Conservation (phyloP, 2,888 invertebrate species). For the Unio delphinus region DNA sequence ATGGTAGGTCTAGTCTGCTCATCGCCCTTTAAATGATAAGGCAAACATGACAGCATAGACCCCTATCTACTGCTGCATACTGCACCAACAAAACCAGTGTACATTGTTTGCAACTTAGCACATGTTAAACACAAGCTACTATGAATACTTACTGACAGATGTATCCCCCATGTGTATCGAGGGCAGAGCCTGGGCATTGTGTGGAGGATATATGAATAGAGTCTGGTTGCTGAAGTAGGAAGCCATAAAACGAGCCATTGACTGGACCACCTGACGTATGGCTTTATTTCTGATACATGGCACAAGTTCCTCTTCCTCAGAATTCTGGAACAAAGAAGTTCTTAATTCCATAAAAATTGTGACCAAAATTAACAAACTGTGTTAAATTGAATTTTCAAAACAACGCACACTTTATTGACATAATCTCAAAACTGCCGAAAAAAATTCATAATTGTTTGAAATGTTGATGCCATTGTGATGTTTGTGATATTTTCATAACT, state of each 20-base stretch:
- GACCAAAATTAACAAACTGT: not conserved
- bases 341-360: not conserved
- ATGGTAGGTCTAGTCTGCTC: too few relatives aligned
- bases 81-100: too few relatives aligned
- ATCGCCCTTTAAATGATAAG: too few relatives aligned
- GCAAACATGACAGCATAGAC: too few relatives aligned
- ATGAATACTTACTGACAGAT: conserved; percentile 44
- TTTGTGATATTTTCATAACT: not conserved
- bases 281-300: conserved; percentile 60
- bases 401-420: too few relatives aligned
- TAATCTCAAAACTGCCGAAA: too few relatives aligned
- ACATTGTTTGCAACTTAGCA: too few relatives aligned
- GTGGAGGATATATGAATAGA: conserved; percentile 67
- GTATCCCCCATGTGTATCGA: conserved; percentile 52
- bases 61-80: too few relatives aligned
- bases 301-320: conserved; percentile 52
- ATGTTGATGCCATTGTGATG: not conserved
- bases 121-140: conserved; percentile 3
- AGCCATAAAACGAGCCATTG: conserved; percentile 68
- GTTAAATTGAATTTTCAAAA: not conserved
- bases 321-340: conserved; percentile 31
- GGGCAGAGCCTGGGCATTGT: conserved; percentile 63
- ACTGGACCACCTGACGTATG: conserved; percentile 61
- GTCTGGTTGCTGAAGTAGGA: conserved; percentile 67
- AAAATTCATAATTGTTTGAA: too few relatives aligned